These are phyloP conservation scores for Neotoma lepida DNA, from an alignment of 2,113 vertebrate species.

Conservation along the genomic window DNA sequence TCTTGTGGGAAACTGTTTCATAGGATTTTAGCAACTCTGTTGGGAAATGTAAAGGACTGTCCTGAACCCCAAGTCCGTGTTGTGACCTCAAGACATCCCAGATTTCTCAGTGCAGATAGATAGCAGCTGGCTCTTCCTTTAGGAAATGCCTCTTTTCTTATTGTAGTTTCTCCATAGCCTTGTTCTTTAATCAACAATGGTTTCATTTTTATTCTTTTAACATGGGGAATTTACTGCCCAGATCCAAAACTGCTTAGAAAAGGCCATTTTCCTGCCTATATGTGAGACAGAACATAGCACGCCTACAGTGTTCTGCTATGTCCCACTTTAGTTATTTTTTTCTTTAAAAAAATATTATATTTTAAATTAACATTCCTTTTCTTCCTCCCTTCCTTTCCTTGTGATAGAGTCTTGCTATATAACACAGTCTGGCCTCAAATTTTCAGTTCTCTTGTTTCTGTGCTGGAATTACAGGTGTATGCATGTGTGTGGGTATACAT, in stretches of 20 bases:
- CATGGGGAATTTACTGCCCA: conserved; percentile 13
- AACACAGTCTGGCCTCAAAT: neutral
- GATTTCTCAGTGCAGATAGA: conserved; percentile 11
- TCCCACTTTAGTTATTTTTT: neutral
- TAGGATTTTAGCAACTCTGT: conserved; percentile 10
- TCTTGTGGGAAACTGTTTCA: conserved; percentile 29
- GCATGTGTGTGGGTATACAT: neutral
- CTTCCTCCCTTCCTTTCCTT: neutral
- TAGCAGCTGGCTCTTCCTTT: conserved; percentile 37
- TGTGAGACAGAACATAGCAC: neutral
- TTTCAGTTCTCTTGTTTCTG: neutral
- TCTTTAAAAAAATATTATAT: neutral
- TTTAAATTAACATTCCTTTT: neutral
- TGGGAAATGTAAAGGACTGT: neutral
- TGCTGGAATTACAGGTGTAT: neutral
- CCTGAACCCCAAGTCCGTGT: neutral
- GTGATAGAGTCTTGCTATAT: neutral
- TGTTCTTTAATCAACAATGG: conserved; percentile 37
- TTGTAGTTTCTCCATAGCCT: conserved; percentile 40
- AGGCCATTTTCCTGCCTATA: conserved; percentile 3
- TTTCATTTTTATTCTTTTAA: conserved; percentile 71
- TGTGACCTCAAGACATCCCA: neutral
- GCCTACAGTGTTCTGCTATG: neutral
- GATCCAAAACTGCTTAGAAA: conserved; percentile 48
- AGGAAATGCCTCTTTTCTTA: conserved; percentile 48